phyloP scores from a whole-genome alignment of 1,140 invertebrate species.

The Aporrectodea caliginosa region DNA sequence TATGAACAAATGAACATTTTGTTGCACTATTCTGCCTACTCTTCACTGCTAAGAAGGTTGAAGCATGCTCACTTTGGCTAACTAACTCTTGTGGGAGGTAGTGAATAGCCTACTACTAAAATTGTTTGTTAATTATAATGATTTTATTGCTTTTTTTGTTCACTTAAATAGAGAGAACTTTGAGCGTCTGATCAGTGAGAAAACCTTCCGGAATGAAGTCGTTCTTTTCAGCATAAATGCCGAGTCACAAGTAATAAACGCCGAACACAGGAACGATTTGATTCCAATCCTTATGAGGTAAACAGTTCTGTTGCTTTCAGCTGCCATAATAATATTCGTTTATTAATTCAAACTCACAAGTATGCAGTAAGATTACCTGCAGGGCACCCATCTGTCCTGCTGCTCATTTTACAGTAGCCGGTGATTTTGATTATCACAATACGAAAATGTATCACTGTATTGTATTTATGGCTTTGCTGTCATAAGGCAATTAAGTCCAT shows the following conservation, averaged over 20 bases:
- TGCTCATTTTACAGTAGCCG: neutral
- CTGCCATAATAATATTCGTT: neutral
- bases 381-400: neutral
- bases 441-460: neutral
- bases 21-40: too few relatives aligned
- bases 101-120: too few relatives aligned
- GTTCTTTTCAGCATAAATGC: conserved; percentile 71
- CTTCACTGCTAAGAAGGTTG: too few relatives aligned
- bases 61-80: too few relatives aligned
- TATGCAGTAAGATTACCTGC: too few relatives aligned
- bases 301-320: neutral
- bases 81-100: too few relatives aligned
- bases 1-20: too few relatives aligned
- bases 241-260: conserved; percentile 64
- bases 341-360: too few relatives aligned
- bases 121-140: too few relatives aligned
- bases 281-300: conserved; percentile 75
- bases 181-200: conserved; percentile 75
- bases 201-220: conserved; percentile 79
- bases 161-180: conserved; percentile 67
- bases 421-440: neutral
- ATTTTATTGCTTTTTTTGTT: too few relatives aligned
- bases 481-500: too few relatives aligned
- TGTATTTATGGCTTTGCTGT: neutral
- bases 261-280: conserved; percentile 69